phyloP scores from a whole-genome alignment of 2,888 invertebrate species.

The Ceramica pisi region DNA sequence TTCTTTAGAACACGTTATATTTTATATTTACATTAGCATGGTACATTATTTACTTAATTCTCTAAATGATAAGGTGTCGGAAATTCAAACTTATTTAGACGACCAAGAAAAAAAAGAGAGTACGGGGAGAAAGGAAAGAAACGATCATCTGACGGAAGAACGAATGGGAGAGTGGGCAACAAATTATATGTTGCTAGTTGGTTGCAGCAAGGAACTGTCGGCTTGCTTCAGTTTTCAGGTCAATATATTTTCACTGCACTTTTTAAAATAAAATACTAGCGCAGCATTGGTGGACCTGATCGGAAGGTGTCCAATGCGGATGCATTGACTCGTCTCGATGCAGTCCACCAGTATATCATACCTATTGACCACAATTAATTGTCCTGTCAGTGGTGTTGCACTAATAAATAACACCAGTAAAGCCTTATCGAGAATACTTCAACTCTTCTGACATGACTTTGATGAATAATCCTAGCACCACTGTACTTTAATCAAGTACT shows the following conservation, averaged over 20 bases:
- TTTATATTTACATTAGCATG: slow-evolving; percentile 16
- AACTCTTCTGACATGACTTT: no score
- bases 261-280: no score
- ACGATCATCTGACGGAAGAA: not conserved
- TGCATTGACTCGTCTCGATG: no score
- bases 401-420: no score
- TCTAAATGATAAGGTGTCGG: slow-evolving; percentile 14
- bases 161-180: slow-evolving; percentile 24
- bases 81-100: not conserved
- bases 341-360: no score
- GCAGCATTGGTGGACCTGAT: no score
- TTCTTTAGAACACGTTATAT: slow-evolving; percentile 16
- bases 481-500: no score
- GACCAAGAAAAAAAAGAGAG: not conserved
- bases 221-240: slow-evolving; percentile 38
- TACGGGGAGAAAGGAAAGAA: not conserved
- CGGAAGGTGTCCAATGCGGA: no score
- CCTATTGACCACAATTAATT: no score
- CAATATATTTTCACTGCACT: not conserved
- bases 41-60: not conserved
- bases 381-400: no score
- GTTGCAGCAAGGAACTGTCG: slow-evolving; percentile 25
- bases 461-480: no score
- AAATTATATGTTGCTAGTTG: slow-evolving; percentile 31
- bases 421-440: no score